These are phyloP conservation scores for Propithecus deckenii DNA, from an alignment of 2,797 vertebrate genomes.

Conservation along the genomic window DNA sequence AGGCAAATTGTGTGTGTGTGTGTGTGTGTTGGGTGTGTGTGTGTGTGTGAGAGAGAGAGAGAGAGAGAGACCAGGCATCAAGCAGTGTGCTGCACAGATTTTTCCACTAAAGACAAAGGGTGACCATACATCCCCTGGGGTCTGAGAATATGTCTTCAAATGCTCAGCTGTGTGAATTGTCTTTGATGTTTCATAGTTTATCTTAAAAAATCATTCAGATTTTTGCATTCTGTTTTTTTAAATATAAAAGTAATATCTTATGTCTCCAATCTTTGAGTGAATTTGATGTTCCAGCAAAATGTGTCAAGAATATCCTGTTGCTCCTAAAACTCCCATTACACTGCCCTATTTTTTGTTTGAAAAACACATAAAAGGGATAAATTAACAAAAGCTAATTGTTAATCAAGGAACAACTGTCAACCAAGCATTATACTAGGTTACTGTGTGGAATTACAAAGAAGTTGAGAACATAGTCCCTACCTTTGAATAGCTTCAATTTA, in stretches of 20 bases:
- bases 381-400: constrained; percentile 61
- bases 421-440: constrained; percentile 43
- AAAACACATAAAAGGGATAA: constrained; percentile 39
- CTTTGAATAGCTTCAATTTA: constrained; percentile 58
- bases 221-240: not conserved
- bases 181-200: constrained; percentile 26
- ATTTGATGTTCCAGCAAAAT: not conserved
- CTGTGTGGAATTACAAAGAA: constrained; percentile 53
- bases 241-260: not conserved
- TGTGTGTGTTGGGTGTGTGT: not conserved
- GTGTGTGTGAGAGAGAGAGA: too few relatives aligned
- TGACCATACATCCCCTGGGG: not conserved
- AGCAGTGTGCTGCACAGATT: not conserved
- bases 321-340: not conserved
- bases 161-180: not conserved
- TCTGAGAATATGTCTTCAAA: not conserved
- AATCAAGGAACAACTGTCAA: constrained; percentile 39
- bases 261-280: not conserved
- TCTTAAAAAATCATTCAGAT: constrained; percentile 2
- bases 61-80: not conserved
- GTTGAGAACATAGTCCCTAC: constrained; percentile 30
- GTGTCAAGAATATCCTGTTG: constrained; percentile 35
- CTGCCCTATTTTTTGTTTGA: constrained; percentile 56
- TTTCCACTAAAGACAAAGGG: not conserved
- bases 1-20: not conserved